Evolutionary conservation across 2,797 vertebrate species (phyloP).

Genomic region (Cossypha heuglini): DNA sequence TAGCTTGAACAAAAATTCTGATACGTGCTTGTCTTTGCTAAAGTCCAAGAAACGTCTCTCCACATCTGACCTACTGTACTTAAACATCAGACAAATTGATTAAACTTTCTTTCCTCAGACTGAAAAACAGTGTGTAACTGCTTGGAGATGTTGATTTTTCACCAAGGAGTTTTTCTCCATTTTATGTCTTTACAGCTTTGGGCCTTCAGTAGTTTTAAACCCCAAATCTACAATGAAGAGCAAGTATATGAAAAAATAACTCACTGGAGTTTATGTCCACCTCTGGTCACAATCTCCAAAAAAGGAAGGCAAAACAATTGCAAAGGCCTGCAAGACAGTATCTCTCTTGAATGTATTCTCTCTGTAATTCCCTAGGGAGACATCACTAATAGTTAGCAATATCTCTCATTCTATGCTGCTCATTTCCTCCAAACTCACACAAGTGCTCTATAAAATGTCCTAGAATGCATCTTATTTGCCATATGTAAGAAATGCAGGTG

Average conservation of each 20-base stretch:
- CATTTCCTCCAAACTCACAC: not conserved
- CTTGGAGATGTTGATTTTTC: not conserved
- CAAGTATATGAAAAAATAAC: not conserved
- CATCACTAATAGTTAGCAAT: not conserved
- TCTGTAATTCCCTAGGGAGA: not conserved
- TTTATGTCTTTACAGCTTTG: not conserved
- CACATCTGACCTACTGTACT: not conserved
- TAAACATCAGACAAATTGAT: not conserved
- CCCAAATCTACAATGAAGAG: not conserved
- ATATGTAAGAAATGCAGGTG: not conserved
- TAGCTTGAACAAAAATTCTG: not conserved
- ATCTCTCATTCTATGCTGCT: not conserved
- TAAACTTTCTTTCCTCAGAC: not conserved
- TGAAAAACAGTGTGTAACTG: not conserved
- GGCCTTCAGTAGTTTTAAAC: not conserved
- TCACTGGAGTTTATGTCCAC: not conserved
- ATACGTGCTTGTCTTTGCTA: not conserved
- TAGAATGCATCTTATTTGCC: not conserved
- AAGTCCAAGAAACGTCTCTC: not conserved
- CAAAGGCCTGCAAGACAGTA: not conserved
- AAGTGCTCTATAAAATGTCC: not conserved
- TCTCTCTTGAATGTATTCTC: not conserved
- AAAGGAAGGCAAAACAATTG: not conserved
- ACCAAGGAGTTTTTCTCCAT: rapidly evolving
- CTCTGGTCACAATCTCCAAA: not conserved